Conservation (phyloP, 2,113 vertebrate genomes). For the Etheostoma spectabile region DNA sequence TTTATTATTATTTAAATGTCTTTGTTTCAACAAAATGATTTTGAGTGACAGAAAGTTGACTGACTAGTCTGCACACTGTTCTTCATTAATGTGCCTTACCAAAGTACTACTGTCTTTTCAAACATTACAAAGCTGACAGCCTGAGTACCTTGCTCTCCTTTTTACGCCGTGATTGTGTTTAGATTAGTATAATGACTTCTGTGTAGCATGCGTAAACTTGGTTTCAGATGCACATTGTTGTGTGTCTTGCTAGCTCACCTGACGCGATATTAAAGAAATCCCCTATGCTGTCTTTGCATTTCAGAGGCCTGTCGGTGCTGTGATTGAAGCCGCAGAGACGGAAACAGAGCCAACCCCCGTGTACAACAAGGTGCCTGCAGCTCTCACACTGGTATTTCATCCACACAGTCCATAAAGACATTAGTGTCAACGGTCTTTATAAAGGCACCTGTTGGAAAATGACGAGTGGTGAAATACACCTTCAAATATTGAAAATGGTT, state of each 20-base stretch:
- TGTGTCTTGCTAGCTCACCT: neutral
- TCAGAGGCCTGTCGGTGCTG: slow-evolving; percentile 80
- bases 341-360: slow-evolving; percentile 66
- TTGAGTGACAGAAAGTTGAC: neutral
- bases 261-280: neutral
- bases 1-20: too few relatives aligned
- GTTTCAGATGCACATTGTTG: neutral
- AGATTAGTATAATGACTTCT: neutral
- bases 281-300: neutral
- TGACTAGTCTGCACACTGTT: neutral
- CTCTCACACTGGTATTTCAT: slow-evolving; percentile 5
- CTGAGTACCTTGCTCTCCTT: neutral
- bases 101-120: neutral
- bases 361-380: slow-evolving; percentile 70
- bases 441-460: neutral
- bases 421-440: neutral
- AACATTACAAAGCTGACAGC: neutral
- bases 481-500: neutral
- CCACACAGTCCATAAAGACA: slow-evolving; percentile 5
- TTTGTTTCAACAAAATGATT: neutral
- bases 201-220: neutral
- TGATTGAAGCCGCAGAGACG: slow-evolving; percentile 75
- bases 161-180: neutral
- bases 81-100: neutral
- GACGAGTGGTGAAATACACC: neutral